Evolutionary conservation across 2,113 vertebrate genomes (phyloP), one percentile per base, ranked within the genome.

Genomic region (Esox niger): DNA sequence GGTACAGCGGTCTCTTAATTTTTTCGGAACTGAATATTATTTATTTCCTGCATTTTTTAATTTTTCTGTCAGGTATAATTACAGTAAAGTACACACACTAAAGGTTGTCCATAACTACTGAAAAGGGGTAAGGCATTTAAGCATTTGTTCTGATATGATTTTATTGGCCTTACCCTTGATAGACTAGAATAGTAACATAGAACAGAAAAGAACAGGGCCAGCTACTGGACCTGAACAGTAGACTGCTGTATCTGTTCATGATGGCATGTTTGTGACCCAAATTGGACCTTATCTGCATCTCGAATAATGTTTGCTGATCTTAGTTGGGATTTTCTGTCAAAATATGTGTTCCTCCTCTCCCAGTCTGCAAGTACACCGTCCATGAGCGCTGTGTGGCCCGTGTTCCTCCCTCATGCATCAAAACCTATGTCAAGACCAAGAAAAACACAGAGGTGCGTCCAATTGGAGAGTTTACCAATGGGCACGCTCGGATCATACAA

Each of bases 311-410:
- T 27, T 9, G 25, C 33, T 15, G 3, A 23, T 67, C 3, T 26
- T 11, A 31, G 15, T 32, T 17, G 27, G 15, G 15, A 25, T 46
- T 21, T 15, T 25, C 49, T 10, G 43, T 56, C 72, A 5, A 54
- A 55, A 64, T 63, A 13, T 62, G 27, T 62, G 26, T 65, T 31
- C 3, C 72, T 0, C 72, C 82, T 79, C 72, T 84, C 87, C 70
- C 88, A 97, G 95, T 97, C 87, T 96, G 96, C 87, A 98, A 95
- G 86, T 96, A 97, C 76, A 96, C 95, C 0, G 95, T 94, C 66
- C 95, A 97, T 2, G 95, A 96, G 73, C 93, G 93, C 68, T 95
- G 94, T 52, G 95, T 95, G 78, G 88, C 94, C 21, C 93, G 94
- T 66, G 95, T 94, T 1, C 95, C 94, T 0, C 92, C 91, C 8